A percentile compares a stretch with the other conserved stretches of the same genome.
Evolutionary conservation across 2,888 invertebrate species (phyloP).

Genomic region (Barypeithes pellucidus): DNA sequence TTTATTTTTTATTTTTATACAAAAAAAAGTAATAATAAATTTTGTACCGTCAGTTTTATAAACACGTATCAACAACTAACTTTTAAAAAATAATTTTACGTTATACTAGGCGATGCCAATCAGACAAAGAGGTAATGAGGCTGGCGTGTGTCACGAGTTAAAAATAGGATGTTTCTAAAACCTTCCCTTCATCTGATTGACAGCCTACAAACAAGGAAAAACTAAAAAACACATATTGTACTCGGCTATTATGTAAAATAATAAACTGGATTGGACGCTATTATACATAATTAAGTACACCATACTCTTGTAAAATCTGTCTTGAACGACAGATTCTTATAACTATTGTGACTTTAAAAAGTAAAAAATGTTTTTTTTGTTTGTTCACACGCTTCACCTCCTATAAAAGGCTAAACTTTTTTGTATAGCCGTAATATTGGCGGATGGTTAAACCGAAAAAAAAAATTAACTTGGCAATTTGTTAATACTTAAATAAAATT

Average conservation of each 20-base stretch:
- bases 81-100: conserved; percentile 9
- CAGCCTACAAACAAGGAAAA: conserved; percentile 13
- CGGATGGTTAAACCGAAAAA: conserved; percentile 19
- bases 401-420: conserved; percentile 23
- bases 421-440: conserved; percentile 7
- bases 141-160: conserved; percentile 1
- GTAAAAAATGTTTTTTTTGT: neutral
- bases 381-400: conserved; percentile 20
- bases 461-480: conserved; percentile 13
- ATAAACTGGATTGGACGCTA: conserved; percentile 19
- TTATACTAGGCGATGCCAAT: conserved; percentile 3
- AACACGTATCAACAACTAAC: conserved; percentile 50
- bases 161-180: conserved; percentile 47
- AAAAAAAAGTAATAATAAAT: conserved; percentile 58
- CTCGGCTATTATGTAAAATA: neutral
- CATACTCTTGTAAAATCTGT: conserved; percentile 18
- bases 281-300: conserved; percentile 33
- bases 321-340: conserved; percentile 28
- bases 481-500: conserved; percentile 29
- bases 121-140: neutral
- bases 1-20: conserved; percentile 47
- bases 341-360: conserved; percentile 1
- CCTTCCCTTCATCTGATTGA: conserved; percentile 8
- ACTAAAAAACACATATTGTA: neutral
- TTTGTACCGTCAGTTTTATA: conserved; percentile 61